Percentiles rank a stretch among this genome's conserved stretches.
Conservation (phyloP, 1,140 invertebrate genomes). For the Lethrus apterus region DNA sequence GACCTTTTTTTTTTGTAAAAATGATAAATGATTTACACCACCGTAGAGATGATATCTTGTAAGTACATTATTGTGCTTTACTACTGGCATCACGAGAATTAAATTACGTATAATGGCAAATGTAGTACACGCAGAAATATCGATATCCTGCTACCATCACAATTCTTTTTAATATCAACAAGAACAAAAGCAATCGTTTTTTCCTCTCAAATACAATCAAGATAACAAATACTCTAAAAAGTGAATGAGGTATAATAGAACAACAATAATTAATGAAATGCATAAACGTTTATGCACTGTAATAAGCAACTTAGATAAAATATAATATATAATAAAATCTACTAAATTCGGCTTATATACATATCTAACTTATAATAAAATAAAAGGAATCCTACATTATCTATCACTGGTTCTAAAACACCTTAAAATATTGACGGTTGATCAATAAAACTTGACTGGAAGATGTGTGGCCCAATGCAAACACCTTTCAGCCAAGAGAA, state of each 20-base stretch:
- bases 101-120: slow-evolving; percentile 12
- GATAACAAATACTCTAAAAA: not conserved
- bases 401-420: slow-evolving; percentile 15
- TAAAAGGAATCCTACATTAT: slow-evolving; percentile 10
- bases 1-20: slow-evolving; percentile 2
- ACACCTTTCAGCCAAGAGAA: too few species aligned
- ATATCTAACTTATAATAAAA: slow-evolving; percentile 4
- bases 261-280: slow-evolving; percentile 13
- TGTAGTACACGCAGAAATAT: slow-evolving; percentile 11
- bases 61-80: slow-evolving; percentile 9
- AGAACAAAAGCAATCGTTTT: not conserved
- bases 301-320: slow-evolving; percentile 14
- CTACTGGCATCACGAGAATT: not conserved
- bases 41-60: not conserved
- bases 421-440: too few species aligned
- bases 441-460: too few species aligned
- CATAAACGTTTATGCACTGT: slow-evolving; percentile 9
- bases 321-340: slow-evolving; percentile 5
- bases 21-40: not conserved
- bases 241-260: slow-evolving; percentile 12
- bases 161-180: slow-evolving; percentile 10
- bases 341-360: slow-evolving; percentile 16
- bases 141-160: slow-evolving; percentile 14
- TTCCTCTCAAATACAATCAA: slow-evolving; percentile 1
- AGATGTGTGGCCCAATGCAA: too few species aligned